These are phyloP conservation scores for Chionomys nivalis DNA, from an alignment of 2,113 vertebrate species.

Conservation along the genomic window DNA sequence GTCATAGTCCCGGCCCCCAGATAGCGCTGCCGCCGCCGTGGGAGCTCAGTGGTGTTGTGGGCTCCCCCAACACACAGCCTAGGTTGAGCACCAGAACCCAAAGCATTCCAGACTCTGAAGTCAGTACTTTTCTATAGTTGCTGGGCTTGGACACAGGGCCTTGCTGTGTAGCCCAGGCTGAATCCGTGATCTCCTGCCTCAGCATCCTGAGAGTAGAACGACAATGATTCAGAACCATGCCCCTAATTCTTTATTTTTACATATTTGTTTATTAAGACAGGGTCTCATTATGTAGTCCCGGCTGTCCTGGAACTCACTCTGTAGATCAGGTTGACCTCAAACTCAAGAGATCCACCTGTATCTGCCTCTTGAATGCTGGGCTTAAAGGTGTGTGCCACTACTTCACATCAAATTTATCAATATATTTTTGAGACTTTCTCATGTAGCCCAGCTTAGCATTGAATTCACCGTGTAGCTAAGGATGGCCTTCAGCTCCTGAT, in stretches of 20 bases:
- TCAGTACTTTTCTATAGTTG: background rate
- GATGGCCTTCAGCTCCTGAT: background rate
- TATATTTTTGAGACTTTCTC: background rate
- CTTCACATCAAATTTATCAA: background rate
- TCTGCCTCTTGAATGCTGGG: background rate
- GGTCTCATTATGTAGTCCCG: no score
- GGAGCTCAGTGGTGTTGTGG: background rate
- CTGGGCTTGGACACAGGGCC: background rate
- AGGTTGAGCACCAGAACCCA: background rate
- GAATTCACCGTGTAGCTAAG: background rate
- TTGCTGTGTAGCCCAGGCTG: background rate
- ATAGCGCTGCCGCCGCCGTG: rapidly evolving
- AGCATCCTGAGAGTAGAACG: background rate
- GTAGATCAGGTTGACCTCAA: background rate
- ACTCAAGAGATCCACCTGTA: background rate
- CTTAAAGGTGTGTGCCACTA: background rate
- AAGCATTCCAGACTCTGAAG: no score
- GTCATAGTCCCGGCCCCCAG: no score
- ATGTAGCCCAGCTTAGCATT: background rate
- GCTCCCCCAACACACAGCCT: background rate
- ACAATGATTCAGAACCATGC: background rate
- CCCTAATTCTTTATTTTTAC: background rate
- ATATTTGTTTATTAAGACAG: background rate
- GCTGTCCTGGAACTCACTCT: background rate
- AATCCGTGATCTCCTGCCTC: background rate